Conservation (phyloP, 2,113 vertebrate species). For the Ameiurus melas region DNA sequence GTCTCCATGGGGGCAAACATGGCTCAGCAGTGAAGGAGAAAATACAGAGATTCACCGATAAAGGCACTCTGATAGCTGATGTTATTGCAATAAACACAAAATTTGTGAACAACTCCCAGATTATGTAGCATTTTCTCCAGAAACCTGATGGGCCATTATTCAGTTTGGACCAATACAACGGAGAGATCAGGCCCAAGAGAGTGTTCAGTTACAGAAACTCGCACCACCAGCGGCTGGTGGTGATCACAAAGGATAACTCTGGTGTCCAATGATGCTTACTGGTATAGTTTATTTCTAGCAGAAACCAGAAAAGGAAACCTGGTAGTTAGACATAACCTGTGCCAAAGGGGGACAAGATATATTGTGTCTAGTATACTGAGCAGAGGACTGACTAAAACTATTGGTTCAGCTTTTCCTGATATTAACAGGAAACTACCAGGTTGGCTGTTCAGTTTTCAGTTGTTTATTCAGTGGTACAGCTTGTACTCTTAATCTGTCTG, state of each 20-base stretch:
- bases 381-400: slow-evolving; percentile 51
- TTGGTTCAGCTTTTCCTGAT: slow-evolving; percentile 26
- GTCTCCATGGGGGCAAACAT: slow-evolving; percentile 43
- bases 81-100: slow-evolving; percentile 74
- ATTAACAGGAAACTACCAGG: no score
- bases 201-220: slow-evolving; percentile 78
- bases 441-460: no score
- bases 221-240: slow-evolving; percentile 68
- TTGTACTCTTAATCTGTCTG: no score
- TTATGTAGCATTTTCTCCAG: slow-evolving; percentile 78
- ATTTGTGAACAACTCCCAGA: slow-evolving; percentile 73
- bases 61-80: slow-evolving; percentile 56
- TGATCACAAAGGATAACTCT: slow-evolving; percentile 71
- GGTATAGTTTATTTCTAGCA: slow-evolving; percentile 64
- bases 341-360: slow-evolving; percentile 61
- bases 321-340: slow-evolving; percentile 63
- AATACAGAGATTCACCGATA: slow-evolving; percentile 59
- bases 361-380: slow-evolving; percentile 59
- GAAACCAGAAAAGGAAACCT: slow-evolving; percentile 66
- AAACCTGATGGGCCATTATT: slow-evolving; percentile 77
- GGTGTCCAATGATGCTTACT: slow-evolving; percentile 39
- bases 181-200: slow-evolving; percentile 77
- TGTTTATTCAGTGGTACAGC: background rate
- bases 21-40: slow-evolving; percentile 57
- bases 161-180: slow-evolving; percentile 73